Percentiles rank a stretch among this genome's conserved stretches.
phyloP scores from a whole-genome alignment of 2,113 vertebrate species.

The Athene cunicularia region DNA sequence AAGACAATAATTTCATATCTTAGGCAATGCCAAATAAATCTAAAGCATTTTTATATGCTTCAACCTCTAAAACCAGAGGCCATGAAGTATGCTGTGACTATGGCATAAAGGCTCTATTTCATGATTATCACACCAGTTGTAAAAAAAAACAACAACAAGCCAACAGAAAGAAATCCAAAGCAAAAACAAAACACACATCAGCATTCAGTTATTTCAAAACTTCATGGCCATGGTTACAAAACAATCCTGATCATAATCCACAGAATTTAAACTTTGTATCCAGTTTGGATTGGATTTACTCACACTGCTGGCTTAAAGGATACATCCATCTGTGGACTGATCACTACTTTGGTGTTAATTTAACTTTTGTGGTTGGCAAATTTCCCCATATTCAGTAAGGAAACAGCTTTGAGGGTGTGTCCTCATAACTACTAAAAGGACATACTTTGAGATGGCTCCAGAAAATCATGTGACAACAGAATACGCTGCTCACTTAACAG shows the following conservation, averaged over 20 bases:
- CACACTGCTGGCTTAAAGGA: background rate
- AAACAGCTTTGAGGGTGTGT: background rate
- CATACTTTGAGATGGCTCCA: background rate
- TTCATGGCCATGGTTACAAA: background rate
- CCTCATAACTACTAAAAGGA: background rate
- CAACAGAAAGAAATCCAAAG: background rate
- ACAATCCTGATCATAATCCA: background rate
- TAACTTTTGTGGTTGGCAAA: background rate
- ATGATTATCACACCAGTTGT: background rate
- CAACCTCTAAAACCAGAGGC: background rate
- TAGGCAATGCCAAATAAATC: background rate
- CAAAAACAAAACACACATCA: background rate
- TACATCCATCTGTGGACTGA: background rate
- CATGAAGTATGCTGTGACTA: background rate
- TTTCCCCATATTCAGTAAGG: background rate
- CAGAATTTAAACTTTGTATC: background rate
- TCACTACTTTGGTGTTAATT: background rate
- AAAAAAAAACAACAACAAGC: background rate
- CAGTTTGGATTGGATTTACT: background rate
- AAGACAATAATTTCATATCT: background rate
- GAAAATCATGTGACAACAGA: rapidly evolving
- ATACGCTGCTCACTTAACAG: background rate
- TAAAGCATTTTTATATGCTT: background rate
- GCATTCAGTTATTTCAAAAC: background rate
- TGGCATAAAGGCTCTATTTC: background rate